Evolutionary conservation across 2,888 invertebrate species (phyloP), one percentile per base, ranked within the genome.

Genomic region (Galerucella calmariensis): DNA sequence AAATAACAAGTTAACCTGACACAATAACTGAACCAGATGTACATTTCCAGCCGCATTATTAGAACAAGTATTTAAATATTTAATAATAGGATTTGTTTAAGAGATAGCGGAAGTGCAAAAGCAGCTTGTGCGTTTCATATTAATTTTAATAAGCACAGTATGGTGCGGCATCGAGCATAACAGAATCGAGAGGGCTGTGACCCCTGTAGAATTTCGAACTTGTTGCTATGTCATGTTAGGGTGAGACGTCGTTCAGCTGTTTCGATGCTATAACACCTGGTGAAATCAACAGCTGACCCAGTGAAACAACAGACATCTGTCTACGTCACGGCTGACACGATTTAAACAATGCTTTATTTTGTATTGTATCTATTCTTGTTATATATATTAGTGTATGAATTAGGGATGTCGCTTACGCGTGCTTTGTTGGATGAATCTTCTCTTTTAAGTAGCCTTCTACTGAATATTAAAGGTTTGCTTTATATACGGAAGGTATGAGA

Each of bases 221-320:
- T 82, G 82, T 82, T 82, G 82, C 82, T 77, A 80, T 80, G 80
- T 82, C 80, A 81, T 79, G 79, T 77, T 78, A 79, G 78, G 79
- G 79, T 75, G 74, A 75, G 77, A 73, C 75, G 71, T n/a, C 71
- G 67, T 78, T 79, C 81, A 81, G 80, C 81, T 81, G 81, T 79
- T 78, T 73, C 77, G 74, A 76, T 77, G 75, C 74, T 58, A 41
- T 75, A 73, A 76, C 82, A 82, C 82, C 82, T 82, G 82, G 81
- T 72, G 78, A 74, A 78, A 79, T 79, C 79, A 80, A 81, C 82
- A 82, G 81, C 82, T 82, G 82, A 81, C 81, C 80, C 78, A 77
- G 78, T 76, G 79, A 77, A 76, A 79, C 78, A 77, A 78, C 79
- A 77, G 77, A 81, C 81, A 81, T 80, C 80, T 80, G 80, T 79